A percentile compares a stretch with the other conserved stretches of the same genome.
These are phyloP conservation scores for Craterocephalus amniculus DNA, from an alignment of 2,797 vertebrate species.

Conservation along the genomic window DNA sequence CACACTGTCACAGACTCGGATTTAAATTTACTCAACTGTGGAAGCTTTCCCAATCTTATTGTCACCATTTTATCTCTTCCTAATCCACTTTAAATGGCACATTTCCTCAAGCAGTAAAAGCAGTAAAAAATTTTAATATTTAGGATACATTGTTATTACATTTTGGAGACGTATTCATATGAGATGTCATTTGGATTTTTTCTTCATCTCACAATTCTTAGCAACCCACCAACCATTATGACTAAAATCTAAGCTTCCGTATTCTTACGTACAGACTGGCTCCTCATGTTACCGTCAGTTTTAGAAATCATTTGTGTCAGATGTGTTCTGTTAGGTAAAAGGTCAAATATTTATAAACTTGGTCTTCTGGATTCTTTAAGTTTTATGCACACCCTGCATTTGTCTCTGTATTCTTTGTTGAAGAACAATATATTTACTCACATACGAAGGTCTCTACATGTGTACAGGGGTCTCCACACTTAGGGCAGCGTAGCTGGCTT, in stretches of 20 bases:
- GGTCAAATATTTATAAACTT: not conserved
- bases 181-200: not conserved
- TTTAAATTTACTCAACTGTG: not conserved
- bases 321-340: not conserved
- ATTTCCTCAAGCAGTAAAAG: not conserved
- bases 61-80: not conserved
- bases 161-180: not conserved
- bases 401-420: not conserved
- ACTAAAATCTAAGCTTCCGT: no score
- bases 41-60: not conserved
- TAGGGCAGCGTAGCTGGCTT: slow-evolving; percentile 93
- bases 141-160: not conserved
- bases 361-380: not conserved
- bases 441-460: slow-evolving; percentile 98
- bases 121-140: not conserved
- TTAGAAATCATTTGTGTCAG: not conserved
- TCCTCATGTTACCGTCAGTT: no score
- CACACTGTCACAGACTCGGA: not conserved
- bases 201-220: not conserved
- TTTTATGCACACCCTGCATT: not conserved
- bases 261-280: no score
- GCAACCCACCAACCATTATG: not conserved
- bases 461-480: slow-evolving; percentile 96
- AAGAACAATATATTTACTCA: slow-evolving; percentile 80
- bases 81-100: not conserved